Evolutionary conservation across 2,888 invertebrate species (phyloP).

Genomic region (Petrolisthes manimaculis): DNA sequence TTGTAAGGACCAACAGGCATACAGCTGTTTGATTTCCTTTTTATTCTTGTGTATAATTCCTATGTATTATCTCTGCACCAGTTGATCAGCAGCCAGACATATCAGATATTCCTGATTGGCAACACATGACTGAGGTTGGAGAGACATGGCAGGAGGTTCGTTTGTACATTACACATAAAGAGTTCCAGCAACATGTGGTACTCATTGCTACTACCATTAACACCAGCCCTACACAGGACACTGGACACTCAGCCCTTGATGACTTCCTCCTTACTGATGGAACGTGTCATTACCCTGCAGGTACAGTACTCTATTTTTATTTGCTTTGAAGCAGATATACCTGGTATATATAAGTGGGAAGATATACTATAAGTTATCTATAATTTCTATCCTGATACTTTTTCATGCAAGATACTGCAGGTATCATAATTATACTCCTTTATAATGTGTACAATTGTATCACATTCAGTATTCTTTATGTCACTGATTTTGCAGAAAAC

Average conservation of each 20-base stretch:
- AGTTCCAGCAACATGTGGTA: slow-evolving; percentile 15
- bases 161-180: slow-evolving; percentile 18
- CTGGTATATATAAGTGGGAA: neutral
- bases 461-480: neutral
- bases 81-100: slow-evolving; percentile 6
- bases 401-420: too few species aligned
- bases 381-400: neutral
- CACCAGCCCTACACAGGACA: neutral
- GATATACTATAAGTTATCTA: neutral
- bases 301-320: neutral
- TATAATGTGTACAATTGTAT: neutral
- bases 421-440: too few species aligned
- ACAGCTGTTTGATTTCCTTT: too few species aligned
- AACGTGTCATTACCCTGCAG: slow-evolving; percentile 33
- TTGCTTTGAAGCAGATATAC: neutral
- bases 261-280: slow-evolving; percentile 46
- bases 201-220: slow-evolving; percentile 1
- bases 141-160: slow-evolving; percentile 51
- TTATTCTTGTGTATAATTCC: too few species aligned
- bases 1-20: too few species aligned
- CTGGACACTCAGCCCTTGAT: slow-evolving; percentile 45
- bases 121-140: slow-evolving; percentile 37
- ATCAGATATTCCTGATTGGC: slow-evolving; percentile 22
- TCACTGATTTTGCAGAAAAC: slow-evolving; percentile 12
- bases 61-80: neutral